Evolutionary conservation across 1,140 invertebrate genomes (phyloP).

Genomic region (Drosophila kohkoa): DNA sequence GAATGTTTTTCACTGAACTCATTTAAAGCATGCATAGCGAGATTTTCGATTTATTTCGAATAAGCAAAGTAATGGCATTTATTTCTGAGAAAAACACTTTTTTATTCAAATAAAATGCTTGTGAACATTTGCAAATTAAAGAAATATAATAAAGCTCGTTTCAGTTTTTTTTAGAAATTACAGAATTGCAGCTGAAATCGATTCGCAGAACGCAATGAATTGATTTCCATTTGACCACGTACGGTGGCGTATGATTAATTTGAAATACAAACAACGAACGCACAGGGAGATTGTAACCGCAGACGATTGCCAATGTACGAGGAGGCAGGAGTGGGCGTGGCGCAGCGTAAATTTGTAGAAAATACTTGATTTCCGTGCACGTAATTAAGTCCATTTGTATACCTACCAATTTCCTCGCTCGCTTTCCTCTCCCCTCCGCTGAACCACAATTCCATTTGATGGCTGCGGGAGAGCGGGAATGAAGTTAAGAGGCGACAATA

Average conservation of each 20-base stretch:
- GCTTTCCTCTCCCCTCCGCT: neutral
- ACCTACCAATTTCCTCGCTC: conserved; percentile 38
- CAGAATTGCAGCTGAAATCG: conserved; percentile 34
- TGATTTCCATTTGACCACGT: conserved; percentile 48
- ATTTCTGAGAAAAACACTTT: neutral
- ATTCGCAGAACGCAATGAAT: conserved; percentile 49
- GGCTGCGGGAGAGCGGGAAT: conserved; percentile 12
- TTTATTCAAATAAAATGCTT: neutral
- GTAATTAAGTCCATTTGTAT: conserved; percentile 82
- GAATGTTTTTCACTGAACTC: no score
- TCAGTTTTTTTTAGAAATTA: conserved; percentile 6
- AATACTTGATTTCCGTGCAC: conserved; percentile 81
- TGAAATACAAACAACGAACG: conserved; percentile 77
- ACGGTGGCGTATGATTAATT: conserved; percentile 78
- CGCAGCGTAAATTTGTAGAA: conserved; percentile 78
- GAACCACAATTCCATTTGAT: conserved; percentile 62
- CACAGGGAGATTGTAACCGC: conserved; percentile 58
- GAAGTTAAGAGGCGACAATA: conserved; percentile 77
- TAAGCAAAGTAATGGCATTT: no score
- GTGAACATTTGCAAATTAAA: neutral
- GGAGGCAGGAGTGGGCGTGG: conserved; percentile 37
- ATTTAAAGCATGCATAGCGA: no score
- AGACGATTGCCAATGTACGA: conserved; percentile 39
- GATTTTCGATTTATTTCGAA: no score
- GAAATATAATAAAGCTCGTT: neutral